phyloP scores from a whole-genome alignment of 2,797 vertebrate species.

The Labroides dimidiatus region DNA sequence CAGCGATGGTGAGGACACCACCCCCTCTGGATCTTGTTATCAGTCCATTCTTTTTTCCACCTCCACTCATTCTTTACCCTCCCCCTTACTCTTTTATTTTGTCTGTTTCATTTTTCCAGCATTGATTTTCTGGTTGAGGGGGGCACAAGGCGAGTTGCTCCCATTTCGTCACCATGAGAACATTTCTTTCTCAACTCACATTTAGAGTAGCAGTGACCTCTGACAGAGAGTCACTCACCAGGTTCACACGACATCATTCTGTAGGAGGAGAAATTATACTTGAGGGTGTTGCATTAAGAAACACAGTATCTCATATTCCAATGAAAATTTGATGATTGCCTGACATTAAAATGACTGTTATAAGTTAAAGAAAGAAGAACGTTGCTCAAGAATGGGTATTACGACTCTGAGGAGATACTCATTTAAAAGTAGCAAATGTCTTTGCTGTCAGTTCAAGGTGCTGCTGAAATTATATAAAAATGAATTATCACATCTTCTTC shows the following conservation, averaged over 20 bases:
- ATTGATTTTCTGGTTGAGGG: slow-evolving; percentile 38
- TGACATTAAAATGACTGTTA: neutral
- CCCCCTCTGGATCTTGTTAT: slow-evolving; percentile 39
- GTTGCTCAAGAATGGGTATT: neutral
- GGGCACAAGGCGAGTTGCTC: slow-evolving; percentile 32
- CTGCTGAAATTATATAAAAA: neutral
- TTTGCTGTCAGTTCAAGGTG: neutral
- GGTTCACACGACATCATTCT: neutral
- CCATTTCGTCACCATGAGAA: slow-evolving; percentile 68
- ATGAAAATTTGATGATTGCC: neutral
- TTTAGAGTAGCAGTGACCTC: slow-evolving; percentile 51
- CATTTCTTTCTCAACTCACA: slow-evolving; percentile 32
- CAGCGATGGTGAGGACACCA: slow-evolving; percentile 20
- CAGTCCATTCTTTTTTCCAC: neutral
- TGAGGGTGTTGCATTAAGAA: neutral
- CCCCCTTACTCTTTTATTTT: neutral
- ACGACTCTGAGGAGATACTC: neutral
- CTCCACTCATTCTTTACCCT: slow-evolving; percentile 1
- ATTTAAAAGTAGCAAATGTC: neutral
- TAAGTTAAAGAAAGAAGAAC: neutral
- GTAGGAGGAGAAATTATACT: slow-evolving; percentile 9
- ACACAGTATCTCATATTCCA: neutral
- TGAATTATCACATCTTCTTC: neutral
- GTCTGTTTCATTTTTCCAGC: neutral
- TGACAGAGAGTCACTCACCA: slow-evolving; percentile 33